Percentiles rank a stretch among this genome's conserved stretches.
These are phyloP conservation scores for Drosophila lacicola DNA, from an alignment of 2,888 invertebrate genomes.

Conservation along the genomic window DNA sequence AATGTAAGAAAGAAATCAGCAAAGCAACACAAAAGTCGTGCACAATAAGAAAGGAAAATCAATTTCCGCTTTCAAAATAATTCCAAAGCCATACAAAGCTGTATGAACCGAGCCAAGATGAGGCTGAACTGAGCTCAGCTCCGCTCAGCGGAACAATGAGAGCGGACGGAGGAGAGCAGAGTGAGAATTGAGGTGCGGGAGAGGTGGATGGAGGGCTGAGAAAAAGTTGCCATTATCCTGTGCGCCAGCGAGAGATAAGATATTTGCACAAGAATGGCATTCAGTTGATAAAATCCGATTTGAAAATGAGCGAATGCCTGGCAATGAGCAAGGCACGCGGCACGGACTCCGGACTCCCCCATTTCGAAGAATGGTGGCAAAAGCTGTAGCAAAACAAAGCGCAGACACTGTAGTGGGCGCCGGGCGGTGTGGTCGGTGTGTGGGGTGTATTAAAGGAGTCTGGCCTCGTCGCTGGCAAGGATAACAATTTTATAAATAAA, in stretches of 20 bases:
- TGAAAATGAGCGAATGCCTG: constrained; percentile 83
- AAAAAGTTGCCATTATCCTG: constrained; percentile 76
- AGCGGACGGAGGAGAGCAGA: constrained; percentile 8
- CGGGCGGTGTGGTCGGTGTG: background rate
- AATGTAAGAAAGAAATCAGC: constrained; percentile 43
- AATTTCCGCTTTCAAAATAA: constrained; percentile 80
- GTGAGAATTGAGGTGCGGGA: constrained; percentile 14
- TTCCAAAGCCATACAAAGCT: constrained; percentile 78
- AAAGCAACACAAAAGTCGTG: constrained; percentile 57
- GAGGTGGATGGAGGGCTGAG: constrained; percentile 2
- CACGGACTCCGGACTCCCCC: constrained; percentile 27
- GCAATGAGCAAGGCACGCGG: constrained; percentile 68
- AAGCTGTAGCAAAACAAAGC: constrained; percentile 55
- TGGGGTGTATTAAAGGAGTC: constrained; percentile 23
- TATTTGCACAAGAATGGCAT: constrained; percentile 83
- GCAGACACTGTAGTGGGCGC: background rate
- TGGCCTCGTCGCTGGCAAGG: constrained; percentile 59
- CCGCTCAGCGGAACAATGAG: constrained; percentile 32
- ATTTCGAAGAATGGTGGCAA: constrained; percentile 29
- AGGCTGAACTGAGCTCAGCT: constrained; percentile 52
- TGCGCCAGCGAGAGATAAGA: constrained; percentile 74
- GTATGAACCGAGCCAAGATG: constrained; percentile 51
- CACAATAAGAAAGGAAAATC: constrained; percentile 78
- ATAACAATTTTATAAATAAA: constrained; percentile 80
- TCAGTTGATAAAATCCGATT: constrained; percentile 83